phyloP scores from a whole-genome alignment of 2,113 vertebrate species.

The Motacilla alba region DNA sequence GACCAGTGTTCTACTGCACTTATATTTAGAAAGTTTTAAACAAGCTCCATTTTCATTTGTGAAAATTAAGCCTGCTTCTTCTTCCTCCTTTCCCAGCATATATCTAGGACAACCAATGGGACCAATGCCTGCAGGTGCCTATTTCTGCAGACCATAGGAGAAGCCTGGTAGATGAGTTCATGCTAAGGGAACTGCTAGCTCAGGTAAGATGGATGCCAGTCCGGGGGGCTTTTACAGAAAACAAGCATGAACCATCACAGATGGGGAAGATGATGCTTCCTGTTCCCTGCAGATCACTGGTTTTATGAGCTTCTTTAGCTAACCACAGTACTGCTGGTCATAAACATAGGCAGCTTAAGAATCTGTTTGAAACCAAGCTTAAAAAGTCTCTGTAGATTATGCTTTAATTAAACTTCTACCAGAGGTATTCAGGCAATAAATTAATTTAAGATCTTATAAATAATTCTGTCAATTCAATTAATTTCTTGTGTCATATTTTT shows the following conservation, averaged over 20 bases:
- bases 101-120: background rate
- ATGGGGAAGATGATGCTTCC: background rate
- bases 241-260: background rate
- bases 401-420: slow-evolving; percentile 17
- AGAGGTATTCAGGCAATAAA: slow-evolving; percentile 36
- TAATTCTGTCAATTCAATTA: background rate
- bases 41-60: background rate
- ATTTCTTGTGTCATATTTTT: background rate
- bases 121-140: background rate
- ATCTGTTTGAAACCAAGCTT: background rate
- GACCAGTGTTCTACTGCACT: background rate
- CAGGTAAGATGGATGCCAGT: background rate
- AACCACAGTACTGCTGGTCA: background rate
- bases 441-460: background rate
- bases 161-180: background rate
- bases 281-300: background rate
- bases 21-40: background rate
- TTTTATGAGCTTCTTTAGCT: background rate
- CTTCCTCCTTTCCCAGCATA: background rate
- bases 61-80: background rate
- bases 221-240: background rate
- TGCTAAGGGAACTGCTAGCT: background rate
- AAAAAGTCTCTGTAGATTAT: background rate
- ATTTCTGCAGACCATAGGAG: background rate
- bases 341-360: background rate